Evolutionary conservation across 2,113 vertebrate species (phyloP).

Genomic region (Pimephales promelas): DNA sequence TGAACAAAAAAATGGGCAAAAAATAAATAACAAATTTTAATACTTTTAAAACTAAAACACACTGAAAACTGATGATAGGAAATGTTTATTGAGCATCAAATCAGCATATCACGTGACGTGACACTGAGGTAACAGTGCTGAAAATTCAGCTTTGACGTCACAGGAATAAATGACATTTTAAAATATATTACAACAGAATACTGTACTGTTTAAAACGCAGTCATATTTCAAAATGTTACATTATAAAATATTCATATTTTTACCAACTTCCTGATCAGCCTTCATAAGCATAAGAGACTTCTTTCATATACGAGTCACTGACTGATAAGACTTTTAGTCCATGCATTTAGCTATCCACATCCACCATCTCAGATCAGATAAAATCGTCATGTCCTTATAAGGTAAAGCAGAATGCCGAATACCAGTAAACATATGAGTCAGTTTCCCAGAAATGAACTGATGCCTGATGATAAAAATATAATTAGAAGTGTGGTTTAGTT

Average conservation of each 20-base stretch:
- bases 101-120: neutral
- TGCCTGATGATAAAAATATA: neutral
- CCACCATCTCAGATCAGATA: slow-evolving; percentile 37
- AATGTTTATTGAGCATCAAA: neutral
- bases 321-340: slow-evolving; percentile 24
- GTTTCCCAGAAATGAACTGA: slow-evolving; percentile 35
- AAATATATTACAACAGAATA: too few species aligned
- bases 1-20: too few species aligned
- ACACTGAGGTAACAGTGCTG: neutral
- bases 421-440: slow-evolving; percentile 11
- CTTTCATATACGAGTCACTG: slow-evolving; percentile 28
- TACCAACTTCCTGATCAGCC: too few species aligned
- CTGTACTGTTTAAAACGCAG: too few species aligned
- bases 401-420: slow-evolving; percentile 19
- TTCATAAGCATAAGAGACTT: too few species aligned
- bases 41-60: too few species aligned
- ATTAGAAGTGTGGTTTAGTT: neutral
- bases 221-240: too few species aligned
- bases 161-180: neutral
- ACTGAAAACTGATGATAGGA: too few species aligned
- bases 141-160: neutral
- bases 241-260: too few species aligned
- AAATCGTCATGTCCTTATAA: slow-evolving; percentile 29
- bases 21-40: too few species aligned
- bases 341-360: slow-evolving; percentile 35